Conservation (phyloP, 2,797 vertebrate species). For the Melanotaenia maccullochi region DNA sequence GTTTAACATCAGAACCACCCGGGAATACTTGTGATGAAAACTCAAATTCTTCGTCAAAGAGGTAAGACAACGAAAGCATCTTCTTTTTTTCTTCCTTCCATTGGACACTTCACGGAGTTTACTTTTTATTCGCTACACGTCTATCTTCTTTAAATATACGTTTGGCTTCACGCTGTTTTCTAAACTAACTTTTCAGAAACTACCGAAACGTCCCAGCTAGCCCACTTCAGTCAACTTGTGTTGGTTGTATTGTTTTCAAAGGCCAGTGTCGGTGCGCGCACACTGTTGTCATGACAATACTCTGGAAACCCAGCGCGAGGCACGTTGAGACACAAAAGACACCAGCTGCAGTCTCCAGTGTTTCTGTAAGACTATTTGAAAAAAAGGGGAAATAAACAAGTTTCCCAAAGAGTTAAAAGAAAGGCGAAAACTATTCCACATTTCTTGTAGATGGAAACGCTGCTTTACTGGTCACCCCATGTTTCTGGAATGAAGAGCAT, state of each 20-base stretch:
- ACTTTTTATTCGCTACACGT: conserved; percentile 42
- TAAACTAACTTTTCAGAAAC: conserved; percentile 8
- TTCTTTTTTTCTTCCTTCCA: conserved; percentile 14
- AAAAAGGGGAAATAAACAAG: background rate
- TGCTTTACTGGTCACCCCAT: conserved; percentile 12
- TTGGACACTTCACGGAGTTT: conserved; percentile 21
- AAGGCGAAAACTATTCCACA: background rate
- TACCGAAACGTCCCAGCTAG: conserved; percentile 19
- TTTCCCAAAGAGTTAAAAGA: background rate
- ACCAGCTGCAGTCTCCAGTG: conserved; percentile 39
- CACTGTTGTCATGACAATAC: conserved; percentile 85
- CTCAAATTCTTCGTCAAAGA: conserved; percentile 49
- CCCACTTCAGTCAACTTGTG: conserved; percentile 29
- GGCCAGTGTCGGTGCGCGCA: conserved; percentile 63
- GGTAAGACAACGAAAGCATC: conserved; percentile 64
- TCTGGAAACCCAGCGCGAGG: conserved; percentile 75
- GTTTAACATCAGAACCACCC: background rate
- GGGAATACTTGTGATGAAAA: conserved; percentile 20
- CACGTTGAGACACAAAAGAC: conserved; percentile 76
- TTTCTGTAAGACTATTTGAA: conserved; percentile 3
- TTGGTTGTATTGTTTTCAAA: conserved; percentile 65
- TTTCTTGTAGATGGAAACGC: background rate
- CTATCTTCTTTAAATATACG: background rate
- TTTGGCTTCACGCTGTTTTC: background rate
- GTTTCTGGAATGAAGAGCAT: conserved; percentile 43